Evolutionary conservation across 2,113 vertebrate species (phyloP).

Genomic region (Lutjanus erythropterus): DNA sequence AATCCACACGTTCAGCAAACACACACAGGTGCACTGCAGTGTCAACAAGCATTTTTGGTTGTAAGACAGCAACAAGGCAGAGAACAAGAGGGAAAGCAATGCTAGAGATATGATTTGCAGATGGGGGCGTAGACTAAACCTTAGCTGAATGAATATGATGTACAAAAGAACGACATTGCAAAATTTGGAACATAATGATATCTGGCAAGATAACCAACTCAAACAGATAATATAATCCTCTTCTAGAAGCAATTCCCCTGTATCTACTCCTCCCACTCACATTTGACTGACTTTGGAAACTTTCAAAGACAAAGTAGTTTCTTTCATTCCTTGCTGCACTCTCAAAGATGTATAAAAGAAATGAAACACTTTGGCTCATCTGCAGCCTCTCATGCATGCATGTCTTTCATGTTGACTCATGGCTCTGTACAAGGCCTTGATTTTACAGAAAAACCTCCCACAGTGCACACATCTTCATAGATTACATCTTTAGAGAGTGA

Average conservation of each 20-base stretch:
- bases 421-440: conserved; percentile 15
- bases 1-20: conserved; percentile 11
- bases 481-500: conserved; percentile 53
- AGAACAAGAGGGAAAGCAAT: neutral
- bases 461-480: conserved; percentile 23
- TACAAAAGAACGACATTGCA: conserved; percentile 5
- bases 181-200: conserved; percentile 21
- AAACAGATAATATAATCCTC: conserved; percentile 38
- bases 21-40: conserved; percentile 6
- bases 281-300: conserved; percentile 33
- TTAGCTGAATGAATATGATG: neutral
- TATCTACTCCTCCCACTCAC: conserved; percentile 40
- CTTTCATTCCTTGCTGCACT: conserved; percentile 26
- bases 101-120: neutral
- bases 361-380: conserved; percentile 37
- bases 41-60: conserved; percentile 27
- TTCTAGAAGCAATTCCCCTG: conserved; percentile 11
- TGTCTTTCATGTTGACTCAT: conserved; percentile 40
- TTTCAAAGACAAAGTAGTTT: conserved; percentile 38
- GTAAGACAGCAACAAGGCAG: neutral
- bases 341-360: conserved; percentile 35
- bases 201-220: conserved; percentile 16
- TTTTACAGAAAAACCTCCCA: conserved; percentile 33
- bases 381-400: conserved; percentile 33
- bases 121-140: neutral